Evolutionary conservation across 2,113 vertebrate genomes (phyloP).

Genomic region (Phyllostomus hastatus): DNA sequence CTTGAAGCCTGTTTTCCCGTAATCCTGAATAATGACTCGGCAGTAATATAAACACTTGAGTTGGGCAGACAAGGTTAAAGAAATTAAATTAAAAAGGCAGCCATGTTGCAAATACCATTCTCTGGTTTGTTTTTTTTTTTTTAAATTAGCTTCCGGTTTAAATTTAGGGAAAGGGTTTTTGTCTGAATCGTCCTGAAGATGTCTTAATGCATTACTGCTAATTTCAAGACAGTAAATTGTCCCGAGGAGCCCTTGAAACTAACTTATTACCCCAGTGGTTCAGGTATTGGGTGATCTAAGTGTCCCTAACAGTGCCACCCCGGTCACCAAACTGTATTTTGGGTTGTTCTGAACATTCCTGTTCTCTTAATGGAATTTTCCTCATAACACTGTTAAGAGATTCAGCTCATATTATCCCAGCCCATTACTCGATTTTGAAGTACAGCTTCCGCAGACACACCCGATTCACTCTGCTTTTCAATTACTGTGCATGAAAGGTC

Average conservation of each 20-base stretch:
- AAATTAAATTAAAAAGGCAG: not conserved
- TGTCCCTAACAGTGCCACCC: not conserved
- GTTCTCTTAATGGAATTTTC: not conserved
- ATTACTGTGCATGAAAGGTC: conserved; percentile 6
- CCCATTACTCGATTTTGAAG: not conserved
- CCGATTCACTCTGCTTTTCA: conserved; percentile 16
- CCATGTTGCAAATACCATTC: not conserved
- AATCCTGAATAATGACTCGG: not conserved
- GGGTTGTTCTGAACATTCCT: not conserved
- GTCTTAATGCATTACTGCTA: not conserved
- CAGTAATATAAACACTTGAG: not conserved
- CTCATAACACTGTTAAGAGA: conserved; percentile 24
- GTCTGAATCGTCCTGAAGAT: not conserved
- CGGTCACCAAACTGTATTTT: not conserved
- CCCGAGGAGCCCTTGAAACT: not conserved
- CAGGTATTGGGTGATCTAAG: not conserved
- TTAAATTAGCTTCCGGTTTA: not conserved
- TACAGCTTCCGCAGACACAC: not conserved
- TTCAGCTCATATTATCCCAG: not conserved
- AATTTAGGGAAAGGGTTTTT: not conserved
- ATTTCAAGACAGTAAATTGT: not conserved
- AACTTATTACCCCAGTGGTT: not conserved
- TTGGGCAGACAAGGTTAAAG: not conserved
- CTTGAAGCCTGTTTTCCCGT: not conserved
- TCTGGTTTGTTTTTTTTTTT: not conserved